A percentile compares a stretch with the other conserved stretches of the same genome.
Evolutionary conservation across 1,140 invertebrate species (phyloP).

Genomic region (Drosophila tsacasi): DNA sequence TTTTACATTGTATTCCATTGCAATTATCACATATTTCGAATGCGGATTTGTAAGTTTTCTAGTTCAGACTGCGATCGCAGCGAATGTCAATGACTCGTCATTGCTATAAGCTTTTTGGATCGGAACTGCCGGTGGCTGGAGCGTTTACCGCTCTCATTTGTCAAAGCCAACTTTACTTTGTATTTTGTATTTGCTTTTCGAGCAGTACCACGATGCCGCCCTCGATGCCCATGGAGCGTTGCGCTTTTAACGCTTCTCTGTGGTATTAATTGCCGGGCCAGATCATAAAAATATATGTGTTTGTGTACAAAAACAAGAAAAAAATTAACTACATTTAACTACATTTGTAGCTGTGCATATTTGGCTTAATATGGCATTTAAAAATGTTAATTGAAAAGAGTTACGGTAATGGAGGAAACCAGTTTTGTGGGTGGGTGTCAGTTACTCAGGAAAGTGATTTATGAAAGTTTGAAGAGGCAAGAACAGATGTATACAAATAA

Average conservation of each 20-base stretch:
- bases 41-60: slow-evolving; percentile 59
- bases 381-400: slow-evolving; percentile 66
- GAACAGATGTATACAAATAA: neutral
- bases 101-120: slow-evolving; percentile 35
- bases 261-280: slow-evolving; percentile 68
- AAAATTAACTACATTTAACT: slow-evolving; percentile 25
- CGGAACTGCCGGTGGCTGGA: slow-evolving; percentile 42
- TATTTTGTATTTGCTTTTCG: neutral
- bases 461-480: slow-evolving; percentile 16
- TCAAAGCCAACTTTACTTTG: slow-evolving; percentile 48
- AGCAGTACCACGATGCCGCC: slow-evolving; percentile 51
- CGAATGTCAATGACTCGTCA: slow-evolving; percentile 76
- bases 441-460: slow-evolving; percentile 23
- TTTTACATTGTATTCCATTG: slow-evolving; percentile 32
- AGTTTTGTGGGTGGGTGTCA: slow-evolving; percentile 4
- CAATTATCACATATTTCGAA: slow-evolving; percentile 68
- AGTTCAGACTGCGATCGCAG: slow-evolving; percentile 60
- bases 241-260: slow-evolving; percentile 68
- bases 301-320: neutral
- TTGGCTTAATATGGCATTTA: slow-evolving; percentile 63
- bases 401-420: slow-evolving; percentile 30
- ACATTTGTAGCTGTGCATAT: slow-evolving; percentile 44
- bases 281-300: slow-evolving; percentile 57
- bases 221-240: slow-evolving; percentile 76
- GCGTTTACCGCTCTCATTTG: slow-evolving; percentile 72